A percentile compares a stretch with the other conserved stretches of the same genome.
These are phyloP conservation scores for human DNA, from an alignment of 2,113 vertebrate species.

Conservation along the genomic window DNA sequence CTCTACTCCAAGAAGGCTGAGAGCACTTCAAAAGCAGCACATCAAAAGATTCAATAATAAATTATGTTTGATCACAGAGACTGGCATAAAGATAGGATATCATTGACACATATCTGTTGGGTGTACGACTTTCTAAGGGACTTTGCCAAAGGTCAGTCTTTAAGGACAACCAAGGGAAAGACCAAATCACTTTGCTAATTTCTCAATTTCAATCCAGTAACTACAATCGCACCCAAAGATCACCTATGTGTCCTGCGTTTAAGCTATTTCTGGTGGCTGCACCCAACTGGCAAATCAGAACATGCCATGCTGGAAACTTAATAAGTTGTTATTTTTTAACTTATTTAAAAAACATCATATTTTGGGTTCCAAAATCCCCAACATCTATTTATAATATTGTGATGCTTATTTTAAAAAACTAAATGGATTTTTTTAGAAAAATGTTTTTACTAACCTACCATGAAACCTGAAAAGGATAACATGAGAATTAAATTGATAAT, in stretches of 20 bases:
- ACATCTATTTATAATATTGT: neutral
- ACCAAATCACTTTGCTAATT: neutral
- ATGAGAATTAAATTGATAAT: neutral
- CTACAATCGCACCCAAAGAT: neutral
- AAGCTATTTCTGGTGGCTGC: neutral
- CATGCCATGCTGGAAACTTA: neutral
- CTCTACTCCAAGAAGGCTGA: neutral
- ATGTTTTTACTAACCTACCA: neutral
- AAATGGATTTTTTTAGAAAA: neutral
- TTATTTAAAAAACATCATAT: neutral
- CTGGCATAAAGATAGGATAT: neutral
- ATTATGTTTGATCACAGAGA: neutral
- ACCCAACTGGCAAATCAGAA: neutral
- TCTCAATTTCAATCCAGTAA: neutral
- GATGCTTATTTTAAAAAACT: slow-evolving; percentile 9
- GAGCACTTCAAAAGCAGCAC: neutral
- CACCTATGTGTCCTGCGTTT: neutral
- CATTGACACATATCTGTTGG: neutral
- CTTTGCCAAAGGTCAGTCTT: neutral
- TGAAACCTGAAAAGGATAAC: slow-evolving; percentile 9
- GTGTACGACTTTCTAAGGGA: neutral
- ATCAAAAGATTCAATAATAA: neutral
- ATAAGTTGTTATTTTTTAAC: neutral
- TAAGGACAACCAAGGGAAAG: neutral
- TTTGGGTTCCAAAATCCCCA: neutral